Evolutionary conservation across 2,113 vertebrate genomes (phyloP), one percentile per base, ranked within the genome.

Genomic region (Mellivora capensis): DNA sequence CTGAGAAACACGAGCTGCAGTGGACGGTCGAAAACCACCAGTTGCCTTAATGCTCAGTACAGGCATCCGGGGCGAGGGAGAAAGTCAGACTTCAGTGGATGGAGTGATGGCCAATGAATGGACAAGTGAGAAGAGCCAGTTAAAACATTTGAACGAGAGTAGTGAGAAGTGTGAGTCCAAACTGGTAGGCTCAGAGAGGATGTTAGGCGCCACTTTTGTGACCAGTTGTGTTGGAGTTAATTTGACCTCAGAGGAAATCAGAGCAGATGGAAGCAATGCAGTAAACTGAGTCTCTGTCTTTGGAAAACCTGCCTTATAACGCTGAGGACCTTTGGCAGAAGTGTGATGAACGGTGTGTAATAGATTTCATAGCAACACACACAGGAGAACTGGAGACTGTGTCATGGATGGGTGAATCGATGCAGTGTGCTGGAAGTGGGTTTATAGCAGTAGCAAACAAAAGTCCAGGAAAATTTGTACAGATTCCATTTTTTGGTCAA

Each of bases 1-100:
- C 49, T 1, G 4, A 79, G 27, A 44, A 25, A 8, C 27, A 20
- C 3, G 0, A 2, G 0, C 0, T 8, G 27, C 49, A 39, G 0
- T 1, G 20, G 13, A 59, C 4, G 8, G 18, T 6, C 4, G 39
- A 72, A 44, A 83, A 23, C 57, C 10, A 2, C 7, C 7, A 0
- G 57, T 37, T 37, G 37, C 23, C 49, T 49, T 20, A 23, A 13
- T 6, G 54, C 34, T 54, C 18, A 0, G 20, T 13, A 3, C 6
- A 13, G 39, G 20, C 12, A 29, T 29, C 1, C 15, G 9, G 34
- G 3, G 15, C 18, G 23, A 47, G 12, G 9, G 59, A 74, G 39
- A 37, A 67, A 4, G 71, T 20, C 61, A 11, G 13, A 6, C 37
- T 12, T 49, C 25, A 69, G 47, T 1, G 4, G 29, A 3, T 7